Evolutionary conservation across 2,888 invertebrate genomes (phyloP).

Genomic region (Yponomeuta evonymella): DNA sequence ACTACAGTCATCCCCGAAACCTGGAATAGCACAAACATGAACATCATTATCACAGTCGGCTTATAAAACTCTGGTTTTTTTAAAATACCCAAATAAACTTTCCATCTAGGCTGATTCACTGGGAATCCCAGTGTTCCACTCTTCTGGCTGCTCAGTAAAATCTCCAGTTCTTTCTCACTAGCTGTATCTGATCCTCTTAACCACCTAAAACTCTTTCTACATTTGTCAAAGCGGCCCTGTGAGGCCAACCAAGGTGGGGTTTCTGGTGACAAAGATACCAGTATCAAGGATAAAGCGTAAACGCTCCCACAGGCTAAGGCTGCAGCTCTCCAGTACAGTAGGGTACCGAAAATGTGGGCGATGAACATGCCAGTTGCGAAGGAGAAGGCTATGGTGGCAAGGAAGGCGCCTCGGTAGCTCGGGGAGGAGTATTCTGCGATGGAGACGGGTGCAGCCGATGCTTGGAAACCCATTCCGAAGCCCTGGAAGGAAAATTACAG

Average conservation of each 20-base stretch:
- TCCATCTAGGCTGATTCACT: conserved; percentile 45
- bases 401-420: conserved; percentile 77
- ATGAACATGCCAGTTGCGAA: conserved; percentile 79
- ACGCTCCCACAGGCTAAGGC: conserved; percentile 70
- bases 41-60: conserved; percentile 78
- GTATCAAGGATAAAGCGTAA: conserved; percentile 65
- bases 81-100: conserved; percentile 38
- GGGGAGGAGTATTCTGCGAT: conserved; percentile 74
- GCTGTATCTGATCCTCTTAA: conserved; percentile 69
- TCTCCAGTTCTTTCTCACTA: conserved; percentile 64
- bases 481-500: conserved; percentile 49
- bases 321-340: conserved; percentile 76
- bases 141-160: conserved; percentile 55
- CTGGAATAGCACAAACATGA: conserved; percentile 81
- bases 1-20: conserved; percentile 83
- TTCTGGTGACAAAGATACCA: conserved; percentile 77
- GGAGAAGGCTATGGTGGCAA: conserved; percentile 78
- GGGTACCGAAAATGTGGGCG: conserved; percentile 79
- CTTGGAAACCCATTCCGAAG: conserved; percentile 71
- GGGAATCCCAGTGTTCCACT: conserved; percentile 57
- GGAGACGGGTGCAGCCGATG: conserved; percentile 60
- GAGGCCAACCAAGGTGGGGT: conserved; percentile 80
- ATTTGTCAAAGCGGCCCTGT: conserved; percentile 68
- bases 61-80: conserved; percentile 74
- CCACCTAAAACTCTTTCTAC: conserved; percentile 75